A percentile compares a stretch with the other conserved stretches of the same genome.
These are phyloP conservation scores for Drosophila mauritiana DNA, from an alignment of 1,140 invertebrate species.

Conservation along the genomic window DNA sequence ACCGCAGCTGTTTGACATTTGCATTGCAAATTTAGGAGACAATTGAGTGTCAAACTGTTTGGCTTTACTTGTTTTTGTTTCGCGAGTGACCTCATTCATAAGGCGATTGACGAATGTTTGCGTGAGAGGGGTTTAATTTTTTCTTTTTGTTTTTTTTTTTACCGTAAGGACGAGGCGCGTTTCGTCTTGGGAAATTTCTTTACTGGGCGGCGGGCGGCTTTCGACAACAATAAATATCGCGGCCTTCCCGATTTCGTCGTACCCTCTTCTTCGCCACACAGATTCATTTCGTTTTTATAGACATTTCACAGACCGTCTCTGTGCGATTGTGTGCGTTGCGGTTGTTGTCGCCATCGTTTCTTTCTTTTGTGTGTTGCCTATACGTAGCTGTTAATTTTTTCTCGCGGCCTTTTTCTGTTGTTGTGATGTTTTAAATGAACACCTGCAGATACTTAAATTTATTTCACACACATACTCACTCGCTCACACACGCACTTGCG, in stretches of 20 bases:
- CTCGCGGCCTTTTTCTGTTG: constrained; percentile 68
- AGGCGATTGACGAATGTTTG: constrained; percentile 39
- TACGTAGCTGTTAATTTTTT: constrained; percentile 70
- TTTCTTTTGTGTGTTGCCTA: constrained; percentile 72
- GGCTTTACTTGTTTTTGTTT: constrained; percentile 24
- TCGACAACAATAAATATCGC: constrained; percentile 56
- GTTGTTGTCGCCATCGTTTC: constrained; percentile 67
- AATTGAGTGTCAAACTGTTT: constrained; percentile 42
- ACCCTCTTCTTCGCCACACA: constrained; percentile 12
- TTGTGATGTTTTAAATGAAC: constrained; percentile 83
- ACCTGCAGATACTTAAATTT: constrained; percentile 84
- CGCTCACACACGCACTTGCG: constrained; percentile 21
- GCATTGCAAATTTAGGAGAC: constrained; percentile 64
- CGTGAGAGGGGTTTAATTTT: neutral
- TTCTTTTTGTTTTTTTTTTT: neutral
- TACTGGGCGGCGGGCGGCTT: constrained; percentile 2
- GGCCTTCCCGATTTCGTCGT: neutral
- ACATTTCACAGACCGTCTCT: constrained; percentile 60
- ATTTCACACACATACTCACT: constrained; percentile 57
- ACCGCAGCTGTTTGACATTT: constrained; percentile 49
- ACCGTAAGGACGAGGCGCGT: constrained; percentile 18
- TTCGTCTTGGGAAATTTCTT: constrained; percentile 12
- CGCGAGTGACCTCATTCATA: constrained; percentile 55
- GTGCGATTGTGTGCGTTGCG: constrained; percentile 30
- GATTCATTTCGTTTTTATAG: constrained; percentile 72